Percentiles rank a stretch among this genome's conserved stretches.
These are phyloP conservation scores for Caenorhabditis brenneri DNA, from an alignment of 1,140 invertebrate species.

Conservation along the genomic window DNA sequence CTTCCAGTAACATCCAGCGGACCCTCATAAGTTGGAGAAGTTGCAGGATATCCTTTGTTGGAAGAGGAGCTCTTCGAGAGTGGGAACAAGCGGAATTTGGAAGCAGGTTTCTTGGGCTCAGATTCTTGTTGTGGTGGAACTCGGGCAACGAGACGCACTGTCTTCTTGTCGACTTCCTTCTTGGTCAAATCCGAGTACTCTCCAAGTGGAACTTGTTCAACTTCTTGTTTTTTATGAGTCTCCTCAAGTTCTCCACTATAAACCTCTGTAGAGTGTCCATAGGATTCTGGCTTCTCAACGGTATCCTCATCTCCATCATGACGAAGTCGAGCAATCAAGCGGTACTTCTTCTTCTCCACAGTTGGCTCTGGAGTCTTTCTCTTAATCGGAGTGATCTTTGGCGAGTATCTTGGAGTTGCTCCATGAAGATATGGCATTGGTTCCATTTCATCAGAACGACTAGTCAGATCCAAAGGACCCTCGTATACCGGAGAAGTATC, in stretches of 20 bases:
- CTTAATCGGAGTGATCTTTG: not conserved
- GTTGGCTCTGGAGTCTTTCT: not conserved
- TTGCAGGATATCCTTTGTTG: not conserved
- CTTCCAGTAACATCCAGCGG: not conserved
- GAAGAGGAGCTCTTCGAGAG: not conserved
- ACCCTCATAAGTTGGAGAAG: not conserved
- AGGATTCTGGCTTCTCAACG: constrained; percentile 54
- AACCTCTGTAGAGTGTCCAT: not conserved
- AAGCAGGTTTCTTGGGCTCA: not conserved
- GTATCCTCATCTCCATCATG: constrained; percentile 60
- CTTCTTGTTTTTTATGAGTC: not conserved
- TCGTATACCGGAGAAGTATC: constrained; percentile 13
- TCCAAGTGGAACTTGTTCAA: not conserved
- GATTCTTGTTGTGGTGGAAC: not conserved
- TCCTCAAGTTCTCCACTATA: not conserved
- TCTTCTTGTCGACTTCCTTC: not conserved
- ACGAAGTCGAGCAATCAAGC: constrained; percentile 19
- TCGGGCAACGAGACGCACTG: constrained; percentile 10
- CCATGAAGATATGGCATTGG: constrained; percentile 21
- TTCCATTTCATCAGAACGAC: constrained; percentile 51
- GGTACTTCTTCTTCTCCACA: not conserved
- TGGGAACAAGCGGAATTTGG: not conserved
- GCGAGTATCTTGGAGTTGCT: not conserved
- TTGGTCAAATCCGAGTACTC: not conserved
- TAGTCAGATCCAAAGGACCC: constrained; percentile 50